phyloP scores from a whole-genome alignment of 2,888 invertebrate genomes.

The Meteorus colon region DNA sequence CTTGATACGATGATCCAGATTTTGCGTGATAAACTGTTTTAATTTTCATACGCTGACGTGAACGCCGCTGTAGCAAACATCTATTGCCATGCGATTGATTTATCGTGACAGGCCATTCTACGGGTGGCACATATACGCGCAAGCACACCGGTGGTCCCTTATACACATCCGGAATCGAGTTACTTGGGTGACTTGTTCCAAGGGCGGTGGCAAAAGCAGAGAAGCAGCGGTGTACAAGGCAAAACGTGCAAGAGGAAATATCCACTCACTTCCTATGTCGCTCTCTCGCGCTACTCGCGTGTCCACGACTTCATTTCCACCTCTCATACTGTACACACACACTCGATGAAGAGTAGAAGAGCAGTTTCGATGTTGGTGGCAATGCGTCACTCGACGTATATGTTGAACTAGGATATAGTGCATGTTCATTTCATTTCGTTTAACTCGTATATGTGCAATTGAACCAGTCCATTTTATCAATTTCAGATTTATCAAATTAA shows the following conservation, averaged over 20 bases:
- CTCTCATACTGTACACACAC: constrained; percentile 8
- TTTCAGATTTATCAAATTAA: not conserved
- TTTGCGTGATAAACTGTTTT: constrained; percentile 59
- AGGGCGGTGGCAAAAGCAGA: not conserved
- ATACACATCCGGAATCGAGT: constrained; percentile 3
- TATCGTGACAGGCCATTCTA: constrained; percentile 51
- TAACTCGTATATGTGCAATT: not conserved
- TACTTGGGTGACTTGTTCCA: constrained; percentile 7
- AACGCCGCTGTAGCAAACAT: constrained; percentile 54
- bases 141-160: not conserved
- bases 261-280: not conserved
- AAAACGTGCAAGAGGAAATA: constrained; percentile 24
- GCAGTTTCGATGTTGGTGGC: not conserved
- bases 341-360: not conserved
- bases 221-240: not conserved
- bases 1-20: constrained; percentile 42
- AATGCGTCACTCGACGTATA: not conserved
- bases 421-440: not conserved
- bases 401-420: not conserved
- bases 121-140: constrained; percentile 2
- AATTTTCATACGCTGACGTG: constrained; percentile 57
- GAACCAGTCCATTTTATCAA: not conserved
- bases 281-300: constrained; percentile 32
- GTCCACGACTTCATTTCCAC: constrained; percentile 44
- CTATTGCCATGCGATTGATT: constrained; percentile 64